Conservation (phyloP, 2,113 vertebrate genomes). For the Saccopteryx leptura region DNA sequence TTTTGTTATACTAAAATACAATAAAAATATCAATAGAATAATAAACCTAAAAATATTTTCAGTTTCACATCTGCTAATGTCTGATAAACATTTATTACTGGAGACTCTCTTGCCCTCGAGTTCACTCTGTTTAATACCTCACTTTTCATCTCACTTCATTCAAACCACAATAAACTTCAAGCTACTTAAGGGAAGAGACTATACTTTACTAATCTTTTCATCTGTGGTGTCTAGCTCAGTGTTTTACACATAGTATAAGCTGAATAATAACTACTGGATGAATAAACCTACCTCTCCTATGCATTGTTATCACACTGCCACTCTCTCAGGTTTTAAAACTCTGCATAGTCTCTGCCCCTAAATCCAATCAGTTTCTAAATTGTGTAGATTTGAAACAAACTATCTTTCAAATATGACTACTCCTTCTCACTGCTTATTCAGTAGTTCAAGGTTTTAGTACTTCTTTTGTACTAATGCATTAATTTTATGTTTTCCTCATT, state of each 20-base stretch:
- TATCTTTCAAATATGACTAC: slow-evolving; percentile 3
- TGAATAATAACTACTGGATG: slow-evolving; percentile 20
- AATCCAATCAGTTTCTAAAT: background rate
- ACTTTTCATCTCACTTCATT: slow-evolving; percentile 34
- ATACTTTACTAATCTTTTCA: background rate
- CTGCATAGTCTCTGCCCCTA: background rate
- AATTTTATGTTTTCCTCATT: background rate
- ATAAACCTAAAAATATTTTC: background rate
- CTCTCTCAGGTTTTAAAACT: background rate
- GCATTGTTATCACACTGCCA: background rate
- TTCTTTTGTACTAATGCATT: background rate
- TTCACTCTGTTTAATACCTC: slow-evolving; percentile 13
- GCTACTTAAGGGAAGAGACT: background rate
- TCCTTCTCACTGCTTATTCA: background rate
- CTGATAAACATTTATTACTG: background rate
- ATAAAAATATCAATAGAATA: background rate
- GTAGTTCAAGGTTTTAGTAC: background rate
- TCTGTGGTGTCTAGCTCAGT: background rate
- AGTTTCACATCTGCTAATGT: background rate
- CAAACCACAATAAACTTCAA: background rate
- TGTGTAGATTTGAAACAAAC: background rate
- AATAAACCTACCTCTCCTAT: background rate
- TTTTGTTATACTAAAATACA: background rate
- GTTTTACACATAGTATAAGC: background rate
- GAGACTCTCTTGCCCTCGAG: background rate